These are phyloP conservation scores for Pterostichus niger DNA, from an alignment of 2,888 invertebrate genomes.

Conservation along the genomic window DNA sequence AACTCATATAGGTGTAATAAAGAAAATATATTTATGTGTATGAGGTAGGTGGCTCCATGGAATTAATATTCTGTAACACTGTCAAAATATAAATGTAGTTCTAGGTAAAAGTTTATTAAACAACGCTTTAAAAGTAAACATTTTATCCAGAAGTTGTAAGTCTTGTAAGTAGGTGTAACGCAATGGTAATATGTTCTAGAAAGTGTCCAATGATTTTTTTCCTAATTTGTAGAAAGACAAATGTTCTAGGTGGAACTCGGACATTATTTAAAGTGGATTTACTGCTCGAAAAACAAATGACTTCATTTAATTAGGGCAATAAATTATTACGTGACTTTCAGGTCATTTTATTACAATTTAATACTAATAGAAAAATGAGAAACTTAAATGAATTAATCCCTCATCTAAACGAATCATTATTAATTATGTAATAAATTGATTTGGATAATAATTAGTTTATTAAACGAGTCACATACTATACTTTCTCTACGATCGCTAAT, in stretches of 20 bases:
- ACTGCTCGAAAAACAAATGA: neutral
- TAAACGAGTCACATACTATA: no score
- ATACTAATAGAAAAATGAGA: neutral
- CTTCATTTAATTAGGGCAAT: neutral
- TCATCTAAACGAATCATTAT: no score
- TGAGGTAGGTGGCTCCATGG: no score
- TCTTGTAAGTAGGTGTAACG: neutral
- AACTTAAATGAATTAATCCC: no score
- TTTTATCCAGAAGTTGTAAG: neutral
- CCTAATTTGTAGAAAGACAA: neutral
- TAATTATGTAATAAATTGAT: no score
- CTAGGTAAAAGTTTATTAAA: no score
- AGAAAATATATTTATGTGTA: no score
- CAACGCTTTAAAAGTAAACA: neutral
- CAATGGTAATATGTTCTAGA: neutral
- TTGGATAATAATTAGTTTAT: no score
- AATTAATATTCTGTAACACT: no score
- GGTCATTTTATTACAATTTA: neutral
- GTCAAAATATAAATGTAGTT: no score
- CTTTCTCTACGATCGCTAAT: no score
- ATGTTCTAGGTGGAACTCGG: neutral
- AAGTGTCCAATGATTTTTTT: neutral
- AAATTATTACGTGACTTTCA: neutral
- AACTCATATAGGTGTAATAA: no score
- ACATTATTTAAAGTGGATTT: slow-evolving; percentile 12